phyloP scores from a whole-genome alignment of 1,140 invertebrate species.

The Steinernema khuongi region DNA sequence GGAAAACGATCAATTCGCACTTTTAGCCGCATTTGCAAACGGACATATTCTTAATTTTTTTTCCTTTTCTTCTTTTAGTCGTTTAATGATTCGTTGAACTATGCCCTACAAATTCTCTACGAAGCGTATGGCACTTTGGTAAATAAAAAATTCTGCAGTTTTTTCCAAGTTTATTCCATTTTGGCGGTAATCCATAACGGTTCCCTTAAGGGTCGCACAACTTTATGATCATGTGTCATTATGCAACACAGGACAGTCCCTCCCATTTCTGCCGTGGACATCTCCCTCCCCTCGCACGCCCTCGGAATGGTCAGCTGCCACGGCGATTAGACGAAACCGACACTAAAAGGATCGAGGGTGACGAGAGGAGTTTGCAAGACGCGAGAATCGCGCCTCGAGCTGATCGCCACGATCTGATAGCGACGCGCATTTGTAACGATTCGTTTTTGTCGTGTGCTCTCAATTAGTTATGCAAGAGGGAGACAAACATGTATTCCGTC shows the following conservation, averaged over 20 bases:
- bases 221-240: too few relatives aligned
- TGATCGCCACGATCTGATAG: conserved; percentile 5
- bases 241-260: neutral
- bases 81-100: too few relatives aligned
- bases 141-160: too few relatives aligned
- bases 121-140: too few relatives aligned
- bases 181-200: too few relatives aligned
- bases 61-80: too few relatives aligned
- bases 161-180: too few relatives aligned
- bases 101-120: too few relatives aligned
- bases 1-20: too few relatives aligned
- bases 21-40: too few relatives aligned
- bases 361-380: neutral
- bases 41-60: too few relatives aligned
- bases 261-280: neutral
- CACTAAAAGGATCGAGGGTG: conserved; percentile 10
- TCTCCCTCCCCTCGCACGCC: neutral
- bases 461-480: conserved; percentile 2
- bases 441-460: conserved; percentile 1
- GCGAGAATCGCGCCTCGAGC: neutral
- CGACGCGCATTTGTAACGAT: neutral
- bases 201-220: too few relatives aligned
- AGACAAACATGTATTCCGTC: neutral
- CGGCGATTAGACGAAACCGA: conserved; percentile 12
- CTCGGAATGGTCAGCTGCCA: neutral